Evolutionary conservation across 2,113 vertebrate genomes (phyloP), one percentile per base, ranked within the genome.

Genomic region (Todiramphus chloris): DNA sequence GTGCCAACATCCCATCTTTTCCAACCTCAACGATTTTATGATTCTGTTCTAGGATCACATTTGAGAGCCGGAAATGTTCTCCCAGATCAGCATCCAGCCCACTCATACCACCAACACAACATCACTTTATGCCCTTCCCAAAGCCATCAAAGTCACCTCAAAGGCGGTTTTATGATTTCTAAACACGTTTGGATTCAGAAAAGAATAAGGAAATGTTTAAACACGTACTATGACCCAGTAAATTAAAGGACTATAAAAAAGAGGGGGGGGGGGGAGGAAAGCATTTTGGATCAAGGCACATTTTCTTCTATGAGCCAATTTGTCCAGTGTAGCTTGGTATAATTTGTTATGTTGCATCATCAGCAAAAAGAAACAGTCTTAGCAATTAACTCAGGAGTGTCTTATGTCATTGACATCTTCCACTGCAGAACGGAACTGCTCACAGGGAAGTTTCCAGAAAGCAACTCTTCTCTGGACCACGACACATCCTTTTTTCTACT

Each of bases 241-340:
- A 63, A n/a, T 13, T 48, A 55, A 59, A 51, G 24, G 10, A 74
- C 46, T 58, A 60, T 16, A 6, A 59, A 70, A 62, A 19, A 59
- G 23, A 23, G 13, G 13, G 1, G 13, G 12, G 19, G 1, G 18
- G 1, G 43, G 43, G 1, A 16, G 28, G 43, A 37, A 1, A 17
- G 33, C 43, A n/a, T 48, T 88, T 63, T 53, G 35, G 37, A 89
- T 73, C 55, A 83, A 81, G 74, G 51, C 8, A 1, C 23, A 4
- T 74, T 55, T 87, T 41, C 46, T 92, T 76, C 68, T 74, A 23
- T 8, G 25, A 81, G 51, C 17, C 27, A 7, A 44, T 56, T 24
- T 13, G 0, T 13, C 37, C 21, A 16, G 28, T 6, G 41, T 2
- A 55, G 55, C 41, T 63, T 67, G 37, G 37, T 37, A 37, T 37